These are phyloP conservation scores for Vimba vimba DNA, from an alignment of 2,113 vertebrate species.

Conservation along the genomic window DNA sequence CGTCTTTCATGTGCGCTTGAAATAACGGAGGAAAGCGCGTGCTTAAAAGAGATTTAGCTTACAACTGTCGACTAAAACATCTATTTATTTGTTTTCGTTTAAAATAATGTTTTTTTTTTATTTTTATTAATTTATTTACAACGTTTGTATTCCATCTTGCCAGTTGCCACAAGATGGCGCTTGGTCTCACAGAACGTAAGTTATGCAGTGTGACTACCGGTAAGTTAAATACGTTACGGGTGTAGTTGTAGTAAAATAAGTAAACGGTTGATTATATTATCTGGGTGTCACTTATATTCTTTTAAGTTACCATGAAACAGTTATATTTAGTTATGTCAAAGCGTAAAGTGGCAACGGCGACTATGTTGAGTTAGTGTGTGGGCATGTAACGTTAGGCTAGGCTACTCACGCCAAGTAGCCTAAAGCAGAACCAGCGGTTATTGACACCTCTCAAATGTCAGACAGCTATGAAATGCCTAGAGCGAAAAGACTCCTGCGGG, in stretches of 20 bases:
- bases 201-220: no score
- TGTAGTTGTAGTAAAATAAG: background rate
- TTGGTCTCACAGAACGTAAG: background rate
- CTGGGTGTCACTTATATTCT: background rate
- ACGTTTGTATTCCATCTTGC: background rate
- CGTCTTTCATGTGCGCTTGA: background rate
- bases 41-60: background rate
- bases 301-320: background rate
- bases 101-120: background rate
- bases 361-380: background rate
- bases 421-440: constrained; percentile 1
- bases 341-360: background rate
- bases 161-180: constrained; percentile 33
- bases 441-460: constrained; percentile 32
- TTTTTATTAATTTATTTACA: background rate
- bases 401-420: background rate
- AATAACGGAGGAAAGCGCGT: background rate
- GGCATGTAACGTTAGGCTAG: background rate
- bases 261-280: background rate
- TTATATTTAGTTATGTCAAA: background rate
- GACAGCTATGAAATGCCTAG: background rate
- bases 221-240: background rate
- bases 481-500: constrained; percentile 11
- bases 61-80: background rate
- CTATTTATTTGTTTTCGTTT: background rate